These are phyloP conservation scores for Ectemnius cavifrons DNA, from an alignment of 2,888 invertebrate species.

Conservation along the genomic window DNA sequence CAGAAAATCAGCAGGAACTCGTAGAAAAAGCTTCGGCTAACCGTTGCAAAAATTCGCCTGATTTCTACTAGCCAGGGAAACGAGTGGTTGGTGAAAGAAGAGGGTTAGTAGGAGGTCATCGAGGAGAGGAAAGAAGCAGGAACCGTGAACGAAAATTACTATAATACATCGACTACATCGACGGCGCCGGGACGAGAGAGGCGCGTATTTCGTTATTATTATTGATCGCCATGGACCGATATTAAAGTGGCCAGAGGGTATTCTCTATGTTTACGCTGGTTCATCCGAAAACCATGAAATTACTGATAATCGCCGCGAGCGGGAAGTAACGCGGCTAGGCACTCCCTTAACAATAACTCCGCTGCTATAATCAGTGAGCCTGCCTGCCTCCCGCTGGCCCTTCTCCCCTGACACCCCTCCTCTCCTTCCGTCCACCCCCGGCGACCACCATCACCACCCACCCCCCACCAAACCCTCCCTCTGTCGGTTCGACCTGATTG, in stretches of 20 bases:
- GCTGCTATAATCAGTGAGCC: slow-evolving; percentile 51
- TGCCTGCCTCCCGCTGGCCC: neutral
- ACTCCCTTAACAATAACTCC: slow-evolving; percentile 61
- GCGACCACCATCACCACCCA: neutral
- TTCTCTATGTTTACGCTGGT: slow-evolving; percentile 74
- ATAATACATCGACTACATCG: slow-evolving; percentile 68
- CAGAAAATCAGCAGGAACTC: no score
- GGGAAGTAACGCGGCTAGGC: slow-evolving; percentile 56
- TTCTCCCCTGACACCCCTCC: neutral
- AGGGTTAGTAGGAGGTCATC: slow-evolving; percentile 32
- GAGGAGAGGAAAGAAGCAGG: slow-evolving; percentile 24
- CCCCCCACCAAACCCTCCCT: neutral
- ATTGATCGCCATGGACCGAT: slow-evolving; percentile 73
- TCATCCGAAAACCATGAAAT: slow-evolving; percentile 74
- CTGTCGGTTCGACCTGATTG: neutral
- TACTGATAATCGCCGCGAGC: slow-evolving; percentile 72
- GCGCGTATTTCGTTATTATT: slow-evolving; percentile 75
- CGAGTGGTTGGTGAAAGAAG: neutral
- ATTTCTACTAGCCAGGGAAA: slow-evolving; percentile 13
- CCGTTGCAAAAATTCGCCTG: neutral
- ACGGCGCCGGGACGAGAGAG: slow-evolving; percentile 60
- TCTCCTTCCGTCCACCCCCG: neutral
- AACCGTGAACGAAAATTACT: slow-evolving; percentile 71
- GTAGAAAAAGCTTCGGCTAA: no score
- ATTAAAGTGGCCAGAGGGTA: slow-evolving; percentile 70